Evolutionary conservation across 2,888 invertebrate genomes (phyloP).

Genomic region (Amphipoea oculea): DNA sequence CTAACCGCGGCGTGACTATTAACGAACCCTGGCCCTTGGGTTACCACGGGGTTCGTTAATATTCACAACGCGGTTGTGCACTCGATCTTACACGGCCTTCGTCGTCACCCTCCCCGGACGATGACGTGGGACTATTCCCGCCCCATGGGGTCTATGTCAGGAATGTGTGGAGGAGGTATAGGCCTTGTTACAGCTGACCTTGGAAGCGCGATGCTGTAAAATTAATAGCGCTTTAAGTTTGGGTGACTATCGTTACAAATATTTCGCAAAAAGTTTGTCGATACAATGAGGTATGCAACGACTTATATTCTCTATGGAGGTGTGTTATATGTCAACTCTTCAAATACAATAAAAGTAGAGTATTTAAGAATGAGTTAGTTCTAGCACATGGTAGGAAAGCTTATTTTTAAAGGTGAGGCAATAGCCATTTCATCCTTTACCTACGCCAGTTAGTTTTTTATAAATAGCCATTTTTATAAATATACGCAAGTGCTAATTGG

Average conservation of each 20-base stretch:
- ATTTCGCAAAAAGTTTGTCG: background rate
- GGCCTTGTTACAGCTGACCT: background rate
- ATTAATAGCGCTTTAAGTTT: background rate
- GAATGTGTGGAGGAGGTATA: constrained; percentile 31
- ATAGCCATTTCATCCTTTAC: background rate
- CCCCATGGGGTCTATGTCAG: constrained; percentile 31
- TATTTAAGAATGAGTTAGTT: background rate
- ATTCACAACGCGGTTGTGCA: constrained; percentile 63
- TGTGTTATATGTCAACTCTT: background rate
- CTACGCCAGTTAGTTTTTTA: too few species aligned
- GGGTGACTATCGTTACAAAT: background rate
- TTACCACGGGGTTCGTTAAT: constrained; percentile 63
- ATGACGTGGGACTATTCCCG: constrained; percentile 67
- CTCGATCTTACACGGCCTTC: constrained; percentile 65
- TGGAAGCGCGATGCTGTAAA: constrained; percentile 4
- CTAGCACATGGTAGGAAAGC: background rate
- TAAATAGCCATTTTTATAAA: too few species aligned
- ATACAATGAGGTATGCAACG: background rate
- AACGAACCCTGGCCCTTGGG: background rate
- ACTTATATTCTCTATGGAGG: background rate
- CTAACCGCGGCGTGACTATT: constrained; percentile 4
- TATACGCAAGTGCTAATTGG: background rate
- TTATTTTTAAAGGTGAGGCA: background rate
- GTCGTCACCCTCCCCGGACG: constrained; percentile 54
- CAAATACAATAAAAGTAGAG: background rate